Evolutionary conservation across 2,888 invertebrate genomes (phyloP).

Genomic region (Zygogramma bicolorata): DNA sequence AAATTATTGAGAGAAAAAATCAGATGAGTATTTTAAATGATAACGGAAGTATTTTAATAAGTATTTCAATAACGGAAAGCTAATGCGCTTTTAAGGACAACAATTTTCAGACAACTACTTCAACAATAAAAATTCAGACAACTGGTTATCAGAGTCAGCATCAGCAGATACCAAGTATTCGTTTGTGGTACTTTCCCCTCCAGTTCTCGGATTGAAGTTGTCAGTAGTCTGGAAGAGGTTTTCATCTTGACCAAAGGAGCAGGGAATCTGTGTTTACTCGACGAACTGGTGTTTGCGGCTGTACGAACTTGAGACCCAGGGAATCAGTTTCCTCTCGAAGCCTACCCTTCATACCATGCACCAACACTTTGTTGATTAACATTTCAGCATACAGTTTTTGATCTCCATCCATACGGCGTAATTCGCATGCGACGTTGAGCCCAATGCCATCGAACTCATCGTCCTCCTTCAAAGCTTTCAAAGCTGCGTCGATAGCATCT

Average conservation of each 20-base stretch:
- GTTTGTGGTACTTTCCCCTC: constrained; percentile 7
- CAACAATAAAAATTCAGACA: background rate
- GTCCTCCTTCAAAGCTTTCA: constrained; percentile 6
- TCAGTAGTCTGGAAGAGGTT: constrained; percentile 12
- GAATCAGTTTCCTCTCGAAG: constrained; percentile 3
- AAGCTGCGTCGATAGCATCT: background rate
- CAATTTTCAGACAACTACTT: background rate
- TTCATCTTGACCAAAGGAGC: constrained; percentile 2
- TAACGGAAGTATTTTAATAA: too few relatives aligned
- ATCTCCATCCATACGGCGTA: constrained; percentile 23
- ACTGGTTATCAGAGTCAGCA: constrained; percentile 10
- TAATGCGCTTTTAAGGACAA: background rate
- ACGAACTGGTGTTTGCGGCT: constrained; percentile 12
- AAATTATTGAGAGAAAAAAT: too few relatives aligned
- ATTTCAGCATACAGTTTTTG: constrained; percentile 32
- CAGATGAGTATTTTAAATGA: too few relatives aligned
- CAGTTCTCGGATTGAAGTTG: constrained; percentile 14
- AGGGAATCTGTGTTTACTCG: constrained; percentile 10
- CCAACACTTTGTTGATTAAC: constrained; percentile 29
- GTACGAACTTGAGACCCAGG: constrained; percentile 12
- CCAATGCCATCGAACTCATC: constrained; percentile 20
- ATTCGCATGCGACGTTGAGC: constrained; percentile 33
- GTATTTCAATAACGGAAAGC: background rate
- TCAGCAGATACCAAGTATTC: constrained; percentile 11
- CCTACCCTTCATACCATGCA: constrained; percentile 15